Base-by-base conservation (phyloP, 2,797 vertebrate genomes). In the Serranus cabrilla region DNA sequence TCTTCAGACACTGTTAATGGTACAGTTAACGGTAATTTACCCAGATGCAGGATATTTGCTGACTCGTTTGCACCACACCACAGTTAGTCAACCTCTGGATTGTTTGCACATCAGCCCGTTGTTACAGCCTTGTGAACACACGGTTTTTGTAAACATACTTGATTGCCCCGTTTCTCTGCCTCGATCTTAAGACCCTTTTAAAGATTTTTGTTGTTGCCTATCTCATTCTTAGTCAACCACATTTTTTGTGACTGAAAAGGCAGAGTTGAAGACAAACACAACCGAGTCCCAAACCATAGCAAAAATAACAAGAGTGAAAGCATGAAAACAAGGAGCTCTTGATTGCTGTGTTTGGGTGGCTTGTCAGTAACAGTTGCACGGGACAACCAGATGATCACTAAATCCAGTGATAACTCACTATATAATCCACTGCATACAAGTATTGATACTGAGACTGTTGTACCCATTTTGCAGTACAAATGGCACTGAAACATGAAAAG, bases 311-410 rank as follows among this genome's bases (percentile, higher is more conserved):
- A 46, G 2, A 21, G 12, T 18, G 5, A 57, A 73, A 74, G 34
- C 0, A 3, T 23, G 18, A 49, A 20, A 77, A 67, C 20, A 9
- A 37, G 31, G 20, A 11, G 0, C 11, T 57, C 1, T 43, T 34
- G 31, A 20, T 56, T 55, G 46, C 34, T 57, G 47, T 74, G 43
- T 71, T 68, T 57, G 34, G 49, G 11, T 58, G 13, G 37, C 58
- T 52, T 2, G 5, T 60, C 10, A 7, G 51, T 56, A 31, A 66
- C 27, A 21, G 20, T 74, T 52, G 56, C 54, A 25, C 23, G 54
- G 21, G 25, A 54, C 7, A 71, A 18, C 25, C 18, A 37, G 34
- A 54, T 37, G 23, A 40, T 71, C 49, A 23, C 12, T 56, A 9
- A 42, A 16, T 34, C 20, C 51, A 66, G 25, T n/a, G 56, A 39